These are phyloP conservation scores for Pammene aurita DNA, from an alignment of 2,888 invertebrate species.

Conservation along the genomic window DNA sequence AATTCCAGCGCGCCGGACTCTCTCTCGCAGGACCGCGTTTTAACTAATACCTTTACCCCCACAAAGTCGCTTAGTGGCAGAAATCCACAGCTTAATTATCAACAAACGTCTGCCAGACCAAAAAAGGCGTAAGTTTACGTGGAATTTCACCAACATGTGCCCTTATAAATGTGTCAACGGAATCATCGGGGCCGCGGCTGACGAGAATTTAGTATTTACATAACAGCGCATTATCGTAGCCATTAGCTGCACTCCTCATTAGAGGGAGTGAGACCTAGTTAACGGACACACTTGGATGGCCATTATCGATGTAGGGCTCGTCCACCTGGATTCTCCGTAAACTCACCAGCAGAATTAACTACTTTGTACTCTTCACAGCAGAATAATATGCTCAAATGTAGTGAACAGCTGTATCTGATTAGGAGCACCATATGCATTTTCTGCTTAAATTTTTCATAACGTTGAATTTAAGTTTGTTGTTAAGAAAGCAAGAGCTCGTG, in stretches of 20 bases:
- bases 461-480: too few relatives aligned
- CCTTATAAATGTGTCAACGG: not conserved
- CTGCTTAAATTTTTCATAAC: too few relatives aligned
- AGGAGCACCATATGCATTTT: too few relatives aligned
- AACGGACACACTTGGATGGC: constrained; percentile 1
- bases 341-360: too few relatives aligned
- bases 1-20: too few relatives aligned
- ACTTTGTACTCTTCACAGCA: too few relatives aligned
- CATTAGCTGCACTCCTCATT: constrained; percentile 24
- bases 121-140: not conserved
- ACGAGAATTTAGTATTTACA: constrained; percentile 25
- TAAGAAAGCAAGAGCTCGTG: too few relatives aligned
- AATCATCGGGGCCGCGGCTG: constrained; percentile 13
- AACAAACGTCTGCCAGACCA: not conserved
- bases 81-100: constrained; percentile 16
- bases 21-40: too few relatives aligned
- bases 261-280: not conserved
- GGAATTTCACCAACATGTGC: not conserved
- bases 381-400: too few relatives aligned
- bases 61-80: constrained; percentile 10
- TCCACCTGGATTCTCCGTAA: not conserved
- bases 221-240: constrained; percentile 27
- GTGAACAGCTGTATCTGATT: too few relatives aligned
- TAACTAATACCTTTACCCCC: not conserved
- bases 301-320: not conserved